Percentiles rank a stretch among this genome's conserved stretches.
These are phyloP conservation scores for Bovichtus diacanthus DNA, from an alignment of 2,797 vertebrate species.

Conservation along the genomic window DNA sequence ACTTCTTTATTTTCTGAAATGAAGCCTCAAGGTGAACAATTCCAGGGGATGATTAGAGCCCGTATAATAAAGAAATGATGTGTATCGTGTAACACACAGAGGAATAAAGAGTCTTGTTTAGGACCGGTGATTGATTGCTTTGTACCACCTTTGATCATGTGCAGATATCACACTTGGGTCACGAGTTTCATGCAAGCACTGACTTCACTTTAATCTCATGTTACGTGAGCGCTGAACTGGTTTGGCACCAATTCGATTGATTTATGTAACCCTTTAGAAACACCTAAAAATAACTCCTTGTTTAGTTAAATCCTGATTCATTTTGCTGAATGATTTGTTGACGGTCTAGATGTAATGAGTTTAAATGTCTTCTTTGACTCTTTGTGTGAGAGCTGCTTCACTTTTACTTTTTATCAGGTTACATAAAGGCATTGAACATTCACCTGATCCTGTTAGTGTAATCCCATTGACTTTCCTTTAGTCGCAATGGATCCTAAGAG, in stretches of 20 bases:
- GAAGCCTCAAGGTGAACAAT: not conserved
- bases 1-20: not conserved
- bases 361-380: not conserved
- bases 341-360: not conserved
- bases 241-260: constrained; percentile 20
- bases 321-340: not conserved
- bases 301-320: not conserved
- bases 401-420: constrained; percentile 2
- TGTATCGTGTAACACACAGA: not conserved
- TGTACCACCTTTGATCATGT: constrained; percentile 2
- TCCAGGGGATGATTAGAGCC: not conserved
- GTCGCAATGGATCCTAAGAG: constrained; percentile 13
- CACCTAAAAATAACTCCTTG: not conserved
- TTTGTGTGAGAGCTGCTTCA: not conserved
- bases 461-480: constrained; percentile 46
- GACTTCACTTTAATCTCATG: constrained; percentile 22
- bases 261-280: constrained; percentile 8
- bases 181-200: not conserved
- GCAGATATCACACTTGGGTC: not conserved
- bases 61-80: not conserved
- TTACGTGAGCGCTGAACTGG: constrained; percentile 19
- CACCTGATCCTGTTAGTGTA: constrained; percentile 53
- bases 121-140: not conserved
- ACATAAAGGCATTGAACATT: constrained; percentile 32
- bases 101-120: not conserved